Evolutionary conservation across 2,113 vertebrate species (phyloP).

Genomic region (Balaenoptera acutorostrata): DNA sequence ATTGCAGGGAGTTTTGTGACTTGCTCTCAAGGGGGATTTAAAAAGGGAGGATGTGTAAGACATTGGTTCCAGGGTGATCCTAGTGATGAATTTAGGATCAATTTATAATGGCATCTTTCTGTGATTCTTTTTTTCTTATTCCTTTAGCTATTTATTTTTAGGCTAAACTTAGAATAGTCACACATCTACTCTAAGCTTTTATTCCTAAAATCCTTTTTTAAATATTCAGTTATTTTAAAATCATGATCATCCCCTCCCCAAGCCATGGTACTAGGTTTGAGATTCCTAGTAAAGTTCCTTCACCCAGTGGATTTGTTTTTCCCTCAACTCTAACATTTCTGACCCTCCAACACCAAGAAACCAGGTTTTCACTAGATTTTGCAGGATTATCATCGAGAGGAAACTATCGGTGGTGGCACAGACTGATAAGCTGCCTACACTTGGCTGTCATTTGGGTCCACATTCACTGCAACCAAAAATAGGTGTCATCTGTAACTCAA

Average conservation of each 20-base stretch:
- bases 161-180: neutral
- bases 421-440: neutral
- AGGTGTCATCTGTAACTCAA: neutral
- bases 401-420: neutral
- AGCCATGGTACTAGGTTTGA: neutral
- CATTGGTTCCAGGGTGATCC: neutral
- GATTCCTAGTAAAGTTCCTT: neutral
- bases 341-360: neutral
- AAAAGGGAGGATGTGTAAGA: neutral
- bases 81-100: neutral
- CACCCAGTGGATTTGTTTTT: neutral
- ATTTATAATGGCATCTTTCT: neutral
- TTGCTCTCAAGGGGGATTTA: neutral
- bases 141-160: neutral
- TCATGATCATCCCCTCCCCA: neutral
- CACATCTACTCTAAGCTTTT: neutral
- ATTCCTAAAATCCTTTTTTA: neutral
- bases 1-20: neutral
- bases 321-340: neutral
- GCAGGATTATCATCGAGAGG: neutral
- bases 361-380: neutral
- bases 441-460: neutral
- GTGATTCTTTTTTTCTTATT: neutral
- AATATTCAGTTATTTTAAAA: neutral
- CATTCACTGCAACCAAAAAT: neutral